phyloP scores from a whole-genome alignment of 2,888 invertebrate species.

The Pandemis cinnamomeana region DNA sequence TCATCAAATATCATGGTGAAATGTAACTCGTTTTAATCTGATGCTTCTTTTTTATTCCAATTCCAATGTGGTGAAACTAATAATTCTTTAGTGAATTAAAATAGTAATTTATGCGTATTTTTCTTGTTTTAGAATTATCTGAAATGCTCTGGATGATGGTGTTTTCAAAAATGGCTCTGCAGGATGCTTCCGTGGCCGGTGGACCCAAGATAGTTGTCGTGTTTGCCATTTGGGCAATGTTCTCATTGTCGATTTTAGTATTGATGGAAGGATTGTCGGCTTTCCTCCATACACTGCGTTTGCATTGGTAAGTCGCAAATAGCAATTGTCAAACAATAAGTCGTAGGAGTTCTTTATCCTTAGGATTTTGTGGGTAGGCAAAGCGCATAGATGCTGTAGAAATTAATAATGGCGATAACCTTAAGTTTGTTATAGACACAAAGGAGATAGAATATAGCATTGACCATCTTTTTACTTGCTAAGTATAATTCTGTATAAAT shows the following conservation, averaged over 20 bases:
- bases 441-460: no score
- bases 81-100: no score
- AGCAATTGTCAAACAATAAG: neutral
- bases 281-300: slow-evolving; percentile 93
- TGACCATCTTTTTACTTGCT: no score
- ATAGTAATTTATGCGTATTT: neutral
- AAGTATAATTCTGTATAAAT: no score
- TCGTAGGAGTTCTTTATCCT: no score
- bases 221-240: slow-evolving; percentile 90
- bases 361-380: no score
- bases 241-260: slow-evolving; percentile 91
- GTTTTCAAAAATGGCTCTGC: slow-evolving; percentile 78
- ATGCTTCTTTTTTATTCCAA: no score
- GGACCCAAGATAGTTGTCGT: slow-evolving; percentile 82
- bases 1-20: neutral
- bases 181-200: slow-evolving; percentile 59
- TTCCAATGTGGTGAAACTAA: no score
- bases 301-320: slow-evolving; percentile 87
- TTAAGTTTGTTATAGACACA: no score
- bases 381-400: no score
- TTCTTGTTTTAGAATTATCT: slow-evolving; percentile 86
- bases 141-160: slow-evolving; percentile 92
- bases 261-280: slow-evolving; percentile 96
- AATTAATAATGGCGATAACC: no score
- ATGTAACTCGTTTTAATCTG: no score